phyloP scores from a whole-genome alignment of 2,888 invertebrate genomes.

The Rhingia rostrata region DNA sequence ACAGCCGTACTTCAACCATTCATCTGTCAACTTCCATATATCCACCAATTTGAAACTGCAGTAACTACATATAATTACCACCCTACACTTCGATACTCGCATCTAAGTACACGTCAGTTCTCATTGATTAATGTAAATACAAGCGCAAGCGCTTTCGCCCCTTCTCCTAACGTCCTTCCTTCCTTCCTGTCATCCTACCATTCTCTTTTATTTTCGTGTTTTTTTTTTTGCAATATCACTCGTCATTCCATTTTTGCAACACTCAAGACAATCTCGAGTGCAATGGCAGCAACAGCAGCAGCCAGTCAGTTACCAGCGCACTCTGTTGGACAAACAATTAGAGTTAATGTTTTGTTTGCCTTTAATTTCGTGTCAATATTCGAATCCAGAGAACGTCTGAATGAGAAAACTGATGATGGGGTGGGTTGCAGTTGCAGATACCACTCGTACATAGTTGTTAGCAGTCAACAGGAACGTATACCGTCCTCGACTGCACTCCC shows the following conservation, averaged over 20 bases:
- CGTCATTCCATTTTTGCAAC: conserved; percentile 41
- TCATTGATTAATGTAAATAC: conserved; percentile 47
- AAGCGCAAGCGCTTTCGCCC: conserved; percentile 17
- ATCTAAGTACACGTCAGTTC: conserved; percentile 12
- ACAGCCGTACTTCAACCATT: no score
- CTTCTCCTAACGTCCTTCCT: neutral
- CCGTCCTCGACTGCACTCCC: neutral
- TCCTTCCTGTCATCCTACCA: conserved; percentile 1
- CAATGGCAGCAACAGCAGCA: conserved; percentile 32
- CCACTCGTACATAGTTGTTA: neutral
- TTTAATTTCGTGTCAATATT: conserved; percentile 68
- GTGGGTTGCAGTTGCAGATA: conserved; percentile 4
- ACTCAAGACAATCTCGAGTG: conserved; percentile 51
- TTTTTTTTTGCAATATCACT: conserved; percentile 30
- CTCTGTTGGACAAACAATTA: conserved; percentile 71
- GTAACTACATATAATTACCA: neutral
- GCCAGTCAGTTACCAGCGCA: conserved; percentile 37
- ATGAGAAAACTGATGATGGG: conserved; percentile 13
- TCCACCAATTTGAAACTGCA: neutral
- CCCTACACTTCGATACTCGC: neutral
- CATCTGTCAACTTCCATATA: no score
- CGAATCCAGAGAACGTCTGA: conserved; percentile 1
- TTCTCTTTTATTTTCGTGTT: conserved; percentile 27
- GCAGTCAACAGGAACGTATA: neutral
- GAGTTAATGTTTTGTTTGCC: conserved; percentile 68